These are phyloP conservation scores for Pecten maximus DNA, from an alignment of 2,888 invertebrate genomes.

Conservation along the genomic window DNA sequence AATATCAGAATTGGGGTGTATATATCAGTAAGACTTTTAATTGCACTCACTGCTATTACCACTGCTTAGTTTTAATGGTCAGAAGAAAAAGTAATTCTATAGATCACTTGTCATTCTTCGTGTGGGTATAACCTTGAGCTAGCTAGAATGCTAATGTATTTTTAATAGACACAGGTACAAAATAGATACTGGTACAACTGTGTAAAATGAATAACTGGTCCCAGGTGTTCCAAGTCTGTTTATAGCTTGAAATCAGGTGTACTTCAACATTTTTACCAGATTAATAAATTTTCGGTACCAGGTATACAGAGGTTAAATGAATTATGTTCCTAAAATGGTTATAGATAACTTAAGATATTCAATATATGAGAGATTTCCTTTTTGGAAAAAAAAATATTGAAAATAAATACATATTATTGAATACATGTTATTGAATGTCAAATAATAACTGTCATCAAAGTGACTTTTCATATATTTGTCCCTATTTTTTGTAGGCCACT, in stretches of 20 bases:
- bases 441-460: background rate
- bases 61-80: background rate
- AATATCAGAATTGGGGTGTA: background rate
- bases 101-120: background rate
- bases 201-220: background rate
- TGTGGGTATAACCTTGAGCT: background rate
- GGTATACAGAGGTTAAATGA: too few relatives aligned
- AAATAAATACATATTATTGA: too few relatives aligned
- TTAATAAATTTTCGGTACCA: too few relatives aligned
- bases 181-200: background rate
- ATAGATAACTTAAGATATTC: too few relatives aligned
- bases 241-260: too few relatives aligned
- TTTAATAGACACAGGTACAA: background rate
- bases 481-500: constrained; percentile 59
- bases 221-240: background rate
- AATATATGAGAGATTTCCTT: too few relatives aligned
- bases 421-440: background rate
- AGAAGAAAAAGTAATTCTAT: background rate
- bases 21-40: background rate
- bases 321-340: too few relatives aligned
- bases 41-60: background rate
- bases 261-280: too few relatives aligned
- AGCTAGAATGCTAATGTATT: constrained; percentile 3
- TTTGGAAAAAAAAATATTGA: too few relatives aligned
- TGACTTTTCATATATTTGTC: background rate